Base-by-base conservation (phyloP, 2,797 vertebrate species). In the Gambelia wislizenii region DNA sequence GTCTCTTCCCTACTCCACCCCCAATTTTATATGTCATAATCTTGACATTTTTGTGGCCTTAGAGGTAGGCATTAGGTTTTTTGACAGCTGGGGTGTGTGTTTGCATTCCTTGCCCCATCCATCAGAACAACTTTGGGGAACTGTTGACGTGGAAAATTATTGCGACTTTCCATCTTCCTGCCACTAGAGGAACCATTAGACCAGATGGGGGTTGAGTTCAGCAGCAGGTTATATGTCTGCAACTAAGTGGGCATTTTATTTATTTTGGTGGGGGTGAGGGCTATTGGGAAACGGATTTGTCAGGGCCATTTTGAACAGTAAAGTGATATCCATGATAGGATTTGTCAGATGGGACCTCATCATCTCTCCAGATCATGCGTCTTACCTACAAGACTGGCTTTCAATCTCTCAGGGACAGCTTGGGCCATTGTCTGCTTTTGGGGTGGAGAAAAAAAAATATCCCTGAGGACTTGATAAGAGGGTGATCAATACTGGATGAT, bases 291-390 rank as follows among this genome's bases (percentile, higher is more conserved):
- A 70, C n/a, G 36, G 30, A 86, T 83, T 76, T 70, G 59, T 86
- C 79, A 78, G 61, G 77, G 49, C 84, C 49, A 59, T 81, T 89
- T 76, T 47, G 72, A 59, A 39, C 16, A 47, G 70, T 61, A 77
- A n/a, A 86, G 33, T 59, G 78, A 86, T 42, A 72, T 52, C 52
- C 13, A 3, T 91, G 87, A 83, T 83, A 42, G 25, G 80, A 88
- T 88, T 91, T 88, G 87, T 86, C 90, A 83, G 83, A 77, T 49
- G 20, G 54, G 79, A n/a, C 30, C 61, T 42, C 52, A 5, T 70
- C 70, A 20, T 87, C 70, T 82, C 77, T 76, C 61, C 20, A 10
- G 22, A 52, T 12, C 39, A 4, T 33, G 59, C 6, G 4, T 88
- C 76, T 61, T 69, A 61, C 33, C 2, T 33, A n/a, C 33, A 69